Base-by-base conservation (phyloP, 2,113 vertebrate genomes). In the Thalassoma bifasciatum region DNA sequence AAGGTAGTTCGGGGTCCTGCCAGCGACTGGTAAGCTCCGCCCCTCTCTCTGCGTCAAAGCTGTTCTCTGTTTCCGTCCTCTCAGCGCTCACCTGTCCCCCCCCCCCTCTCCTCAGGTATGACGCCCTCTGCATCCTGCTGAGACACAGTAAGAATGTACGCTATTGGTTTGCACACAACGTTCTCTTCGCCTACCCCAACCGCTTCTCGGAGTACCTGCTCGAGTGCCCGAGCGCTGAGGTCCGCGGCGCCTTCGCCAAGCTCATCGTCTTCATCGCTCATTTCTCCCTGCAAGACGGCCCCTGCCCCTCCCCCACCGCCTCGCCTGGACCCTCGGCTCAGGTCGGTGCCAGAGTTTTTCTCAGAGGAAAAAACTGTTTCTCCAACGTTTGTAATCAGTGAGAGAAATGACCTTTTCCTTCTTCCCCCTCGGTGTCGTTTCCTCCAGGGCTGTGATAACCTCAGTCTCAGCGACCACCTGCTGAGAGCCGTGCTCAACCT, bases 61-160 rank as follows among this genome's bases (percentile, higher is more conserved):
- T 0, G 8, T 22, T 56, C 47, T 71, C 2, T 7, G 9, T 59
- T 46, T 40, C n/a, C 47, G 0, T 23, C 4, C 21, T 21, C 16
- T 4, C 69, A 72, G 13, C 16, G 16, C 37, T 36, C 24, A 42
- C 38, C 22, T 30, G 30, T 30, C 30, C 30, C 17, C 7, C 24
- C 11, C n/a, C n/a, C n/a, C n/a, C n/a, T n/a, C n/a, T n/a, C n/a
- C 70, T 0, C 70, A 99, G 98, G 98, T 99, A 99, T 94, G 98
- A 99, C 88, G 97, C 97, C 26, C 92, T 99, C 64, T 99, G 98
- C 92, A 96, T 99, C 92, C 95, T 99, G 50, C 96, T 99, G 86
- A 96, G 98, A 88, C 97, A 99, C 92, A 99, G 98, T 94, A 99
- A 99, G 95, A 99, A 97, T 91, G 98, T 99, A 86, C 98, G 98